These are phyloP conservation scores for Lanius ludovicianus DNA, from an alignment of 2,113 vertebrate genomes.

Conservation along the genomic window DNA sequence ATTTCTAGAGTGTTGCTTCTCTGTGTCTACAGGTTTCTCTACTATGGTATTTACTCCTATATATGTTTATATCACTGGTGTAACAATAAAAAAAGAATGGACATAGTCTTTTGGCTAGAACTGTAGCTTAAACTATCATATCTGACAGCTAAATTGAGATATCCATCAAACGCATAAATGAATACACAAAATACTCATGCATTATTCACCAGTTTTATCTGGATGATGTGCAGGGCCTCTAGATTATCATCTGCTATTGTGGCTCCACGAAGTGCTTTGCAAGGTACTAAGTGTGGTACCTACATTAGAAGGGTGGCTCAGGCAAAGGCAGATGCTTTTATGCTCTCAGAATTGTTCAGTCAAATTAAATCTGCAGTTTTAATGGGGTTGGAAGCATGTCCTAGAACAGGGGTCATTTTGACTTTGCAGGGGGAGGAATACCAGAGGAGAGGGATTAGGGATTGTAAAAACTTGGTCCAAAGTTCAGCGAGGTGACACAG, in stretches of 20 bases:
- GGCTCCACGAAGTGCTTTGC: background rate
- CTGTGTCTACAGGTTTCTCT: background rate
- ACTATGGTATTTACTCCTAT: background rate
- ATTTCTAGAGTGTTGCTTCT: background rate
- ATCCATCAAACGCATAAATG: background rate
- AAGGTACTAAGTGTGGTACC: background rate
- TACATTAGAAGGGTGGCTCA: background rate
- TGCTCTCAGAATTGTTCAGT: background rate
- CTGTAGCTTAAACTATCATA: background rate
- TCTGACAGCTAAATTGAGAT: conserved; percentile 30
- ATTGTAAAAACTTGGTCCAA: background rate
- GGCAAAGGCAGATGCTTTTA: background rate
- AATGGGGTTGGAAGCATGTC: background rate
- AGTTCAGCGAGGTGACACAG: background rate
- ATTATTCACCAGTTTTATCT: conserved; percentile 11
- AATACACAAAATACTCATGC: background rate
- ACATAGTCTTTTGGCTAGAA: background rate
- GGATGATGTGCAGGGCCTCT: background rate
- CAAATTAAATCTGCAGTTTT: background rate
- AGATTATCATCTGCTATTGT: background rate
- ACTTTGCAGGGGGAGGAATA: background rate
- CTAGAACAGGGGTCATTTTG: background rate
- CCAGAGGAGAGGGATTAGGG: background rate
- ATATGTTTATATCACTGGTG: background rate
- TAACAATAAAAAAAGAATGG: background rate